These are phyloP conservation scores for Chelon labrosus DNA, from an alignment of 2,797 vertebrate species.

Conservation along the genomic window DNA sequence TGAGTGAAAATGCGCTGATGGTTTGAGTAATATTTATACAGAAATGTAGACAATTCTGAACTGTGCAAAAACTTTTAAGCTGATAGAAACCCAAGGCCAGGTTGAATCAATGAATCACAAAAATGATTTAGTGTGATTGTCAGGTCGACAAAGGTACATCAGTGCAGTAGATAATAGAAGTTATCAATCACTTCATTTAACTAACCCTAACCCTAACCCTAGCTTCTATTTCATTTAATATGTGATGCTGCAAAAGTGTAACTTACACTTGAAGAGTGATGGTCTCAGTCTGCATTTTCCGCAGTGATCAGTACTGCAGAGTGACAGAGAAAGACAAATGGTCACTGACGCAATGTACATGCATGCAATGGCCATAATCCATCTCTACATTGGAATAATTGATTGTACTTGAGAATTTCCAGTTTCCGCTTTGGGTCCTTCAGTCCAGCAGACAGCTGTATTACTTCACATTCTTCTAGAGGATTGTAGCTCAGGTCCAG, in stretches of 20 bases:
- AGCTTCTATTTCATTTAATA: too few species aligned
- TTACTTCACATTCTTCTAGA: not conserved
- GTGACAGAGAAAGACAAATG: not conserved
- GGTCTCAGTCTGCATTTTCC: slow-evolving; percentile 25
- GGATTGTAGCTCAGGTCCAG: slow-evolving; percentile 56
- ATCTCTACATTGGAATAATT: not conserved
- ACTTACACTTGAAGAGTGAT: slow-evolving; percentile 48
- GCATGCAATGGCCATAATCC: not conserved
- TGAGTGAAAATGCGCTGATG: too few species aligned
- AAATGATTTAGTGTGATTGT: too few species aligned
- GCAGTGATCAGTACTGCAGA: slow-evolving; percentile 39
- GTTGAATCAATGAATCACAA: too few species aligned
- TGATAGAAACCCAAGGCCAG: too few species aligned
- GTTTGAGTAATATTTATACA: too few species aligned
- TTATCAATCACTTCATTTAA: too few species aligned
- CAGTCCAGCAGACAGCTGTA: not conserved
- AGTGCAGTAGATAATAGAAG: too few species aligned
- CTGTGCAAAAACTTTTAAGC: too few species aligned
- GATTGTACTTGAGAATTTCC: not conserved
- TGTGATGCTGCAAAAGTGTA: not conserved
- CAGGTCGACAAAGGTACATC: too few species aligned
- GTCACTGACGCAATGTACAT: not conserved
- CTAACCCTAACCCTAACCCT: too few species aligned
- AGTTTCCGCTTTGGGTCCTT: not conserved
- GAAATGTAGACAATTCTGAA: too few species aligned